Evolutionary conservation across 2,113 vertebrate genomes (phyloP).

Genomic region (Bucco capensis): DNA sequence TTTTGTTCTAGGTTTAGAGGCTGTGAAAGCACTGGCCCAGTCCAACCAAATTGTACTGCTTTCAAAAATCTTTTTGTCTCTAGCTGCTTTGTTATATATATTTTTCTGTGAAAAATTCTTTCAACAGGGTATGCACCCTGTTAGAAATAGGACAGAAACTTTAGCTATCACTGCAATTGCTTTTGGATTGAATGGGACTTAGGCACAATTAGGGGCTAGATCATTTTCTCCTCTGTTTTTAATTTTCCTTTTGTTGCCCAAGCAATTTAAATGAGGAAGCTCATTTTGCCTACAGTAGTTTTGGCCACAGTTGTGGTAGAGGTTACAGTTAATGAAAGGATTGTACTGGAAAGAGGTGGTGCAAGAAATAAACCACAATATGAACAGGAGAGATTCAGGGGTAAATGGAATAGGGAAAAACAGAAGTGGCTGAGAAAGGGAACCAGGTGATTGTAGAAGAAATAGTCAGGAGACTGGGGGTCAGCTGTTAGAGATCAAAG

Average conservation of each 20-base stretch:
- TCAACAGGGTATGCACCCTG: fast-evolving
- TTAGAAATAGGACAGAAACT: background rate
- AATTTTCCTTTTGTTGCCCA: background rate
- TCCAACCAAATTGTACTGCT: background rate
- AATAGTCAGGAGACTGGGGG: background rate
- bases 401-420: background rate
- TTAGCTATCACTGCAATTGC: background rate
- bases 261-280: background rate
- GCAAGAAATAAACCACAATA: background rate
- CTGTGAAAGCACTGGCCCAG: background rate
- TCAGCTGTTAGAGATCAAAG: background rate
- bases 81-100: background rate
- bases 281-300: background rate
- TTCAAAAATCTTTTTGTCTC: background rate
- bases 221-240: background rate
- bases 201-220: background rate
- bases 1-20: background rate
- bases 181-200: background rate
- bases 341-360: background rate
- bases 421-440: background rate
- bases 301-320: background rate
- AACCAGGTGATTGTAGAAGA: background rate
- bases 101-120: background rate
- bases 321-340: background rate
- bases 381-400: background rate